phyloP scores from a whole-genome alignment of 2,888 invertebrate genomes.

The Mesorhabditis spiculigera region DNA sequence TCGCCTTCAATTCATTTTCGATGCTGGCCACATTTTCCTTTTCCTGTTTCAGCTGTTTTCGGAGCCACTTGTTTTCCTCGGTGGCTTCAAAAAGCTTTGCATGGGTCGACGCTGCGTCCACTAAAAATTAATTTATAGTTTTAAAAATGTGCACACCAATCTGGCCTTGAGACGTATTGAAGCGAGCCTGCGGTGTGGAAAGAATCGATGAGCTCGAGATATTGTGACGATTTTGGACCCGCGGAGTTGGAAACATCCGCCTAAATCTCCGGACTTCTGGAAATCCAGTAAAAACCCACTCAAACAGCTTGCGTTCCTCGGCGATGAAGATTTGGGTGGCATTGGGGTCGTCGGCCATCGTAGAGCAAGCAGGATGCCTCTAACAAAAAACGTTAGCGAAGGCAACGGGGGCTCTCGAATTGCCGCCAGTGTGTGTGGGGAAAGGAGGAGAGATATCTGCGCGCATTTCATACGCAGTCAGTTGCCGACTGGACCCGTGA shows the following conservation, averaged over 20 bases:
- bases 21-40: background rate
- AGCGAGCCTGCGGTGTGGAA: background rate
- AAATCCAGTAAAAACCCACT: background rate
- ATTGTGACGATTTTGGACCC: background rate
- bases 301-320: background rate
- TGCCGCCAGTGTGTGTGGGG: no score
- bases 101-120: background rate
- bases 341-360: background rate
- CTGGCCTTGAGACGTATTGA: background rate
- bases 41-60: background rate
- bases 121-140: background rate
- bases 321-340: background rate
- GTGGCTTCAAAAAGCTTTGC: conserved; percentile 3
- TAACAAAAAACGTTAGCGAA: background rate
- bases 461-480: no score
- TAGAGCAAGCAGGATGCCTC: background rate
- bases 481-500: no score
- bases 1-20: background rate
- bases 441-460: no score
- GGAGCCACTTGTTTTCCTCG: background rate
- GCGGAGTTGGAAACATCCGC: background rate
- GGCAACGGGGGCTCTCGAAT: no score
- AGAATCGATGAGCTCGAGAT: background rate
- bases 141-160: no score
- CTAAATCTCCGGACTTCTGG: background rate